Evolutionary conservation across 2,797 vertebrate genomes (phyloP).

Genomic region (Gymnocypris eckloni): DNA sequence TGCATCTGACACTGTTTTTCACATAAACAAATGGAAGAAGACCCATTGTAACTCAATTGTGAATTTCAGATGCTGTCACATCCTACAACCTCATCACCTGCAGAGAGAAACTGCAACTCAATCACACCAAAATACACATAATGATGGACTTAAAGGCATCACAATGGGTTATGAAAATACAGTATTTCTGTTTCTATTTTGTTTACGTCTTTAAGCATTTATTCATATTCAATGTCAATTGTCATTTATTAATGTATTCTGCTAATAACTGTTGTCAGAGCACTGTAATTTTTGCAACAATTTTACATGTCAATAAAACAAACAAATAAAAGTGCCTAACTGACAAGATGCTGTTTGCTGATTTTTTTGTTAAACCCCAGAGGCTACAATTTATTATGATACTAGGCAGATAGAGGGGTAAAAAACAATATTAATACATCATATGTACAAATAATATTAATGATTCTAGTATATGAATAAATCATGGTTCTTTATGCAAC

Average conservation of each 20-base stretch:
- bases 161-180: neutral
- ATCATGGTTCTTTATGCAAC: neutral
- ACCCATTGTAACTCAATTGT: neutral
- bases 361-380: neutral
- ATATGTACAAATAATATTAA: neutral
- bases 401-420: neutral
- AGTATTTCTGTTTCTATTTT: neutral
- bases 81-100: neutral
- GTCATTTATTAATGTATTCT: neutral
- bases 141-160: neutral
- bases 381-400: neutral
- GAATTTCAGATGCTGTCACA: neutral
- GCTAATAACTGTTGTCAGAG: neutral
- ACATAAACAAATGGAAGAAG: neutral
- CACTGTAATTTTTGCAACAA: neutral
- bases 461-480: neutral
- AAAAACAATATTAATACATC: neutral
- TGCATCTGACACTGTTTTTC: no score
- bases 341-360: neutral
- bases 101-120: neutral
- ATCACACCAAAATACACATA: neutral
- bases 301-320: neutral
- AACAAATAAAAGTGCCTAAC: neutral
- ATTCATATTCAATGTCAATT: neutral
- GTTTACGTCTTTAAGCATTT: neutral